A percentile compares a stretch with the other conserved stretches of the same genome.
Evolutionary conservation across 2,888 invertebrate genomes (phyloP).

Genomic region (Acrocyrtus sp.): DNA sequence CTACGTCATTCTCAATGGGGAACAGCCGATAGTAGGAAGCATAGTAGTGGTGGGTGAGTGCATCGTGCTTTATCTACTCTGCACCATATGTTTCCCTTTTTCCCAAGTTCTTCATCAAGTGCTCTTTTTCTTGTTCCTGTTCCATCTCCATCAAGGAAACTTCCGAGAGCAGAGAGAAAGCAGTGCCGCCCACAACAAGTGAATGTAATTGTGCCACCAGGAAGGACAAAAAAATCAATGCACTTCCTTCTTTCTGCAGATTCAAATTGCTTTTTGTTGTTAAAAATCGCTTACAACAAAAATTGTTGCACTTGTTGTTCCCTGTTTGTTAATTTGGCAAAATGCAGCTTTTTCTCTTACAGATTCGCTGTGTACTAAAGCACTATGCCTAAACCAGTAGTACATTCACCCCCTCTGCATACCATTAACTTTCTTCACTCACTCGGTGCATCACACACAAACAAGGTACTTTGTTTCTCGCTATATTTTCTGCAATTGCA

Average conservation of each 20-base stretch:
- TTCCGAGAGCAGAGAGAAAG: not conserved
- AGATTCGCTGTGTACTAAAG: not conserved
- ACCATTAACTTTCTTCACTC: not conserved
- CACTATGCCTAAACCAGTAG: too few relatives aligned
- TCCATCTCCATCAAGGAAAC: not conserved
- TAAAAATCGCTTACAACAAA: not conserved
- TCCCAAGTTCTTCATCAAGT: not conserved
- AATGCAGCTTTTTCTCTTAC: not conserved
- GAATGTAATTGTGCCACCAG: not conserved
- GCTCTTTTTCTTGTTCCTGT: not conserved
- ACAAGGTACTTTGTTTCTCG: not conserved
- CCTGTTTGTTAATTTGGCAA: not conserved
- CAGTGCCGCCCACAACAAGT: not conserved
- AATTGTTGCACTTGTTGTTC: not conserved
- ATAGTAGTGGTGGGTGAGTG: too few relatives aligned
- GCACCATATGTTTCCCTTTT: conserved; percentile 15
- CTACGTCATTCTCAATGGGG: conserved; percentile 20
- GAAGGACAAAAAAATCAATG: not conserved
- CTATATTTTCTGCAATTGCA: not conserved
- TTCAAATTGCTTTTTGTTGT: too few relatives aligned
- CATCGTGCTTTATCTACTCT: not conserved
- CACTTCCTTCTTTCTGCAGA: not conserved
- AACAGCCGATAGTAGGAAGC: not conserved
- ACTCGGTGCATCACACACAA: not conserved
- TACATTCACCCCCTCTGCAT: conserved; percentile 34